These are phyloP conservation scores for Drosophila bocki DNA, from an alignment of 1,140 invertebrate genomes.

Conservation along the genomic window DNA sequence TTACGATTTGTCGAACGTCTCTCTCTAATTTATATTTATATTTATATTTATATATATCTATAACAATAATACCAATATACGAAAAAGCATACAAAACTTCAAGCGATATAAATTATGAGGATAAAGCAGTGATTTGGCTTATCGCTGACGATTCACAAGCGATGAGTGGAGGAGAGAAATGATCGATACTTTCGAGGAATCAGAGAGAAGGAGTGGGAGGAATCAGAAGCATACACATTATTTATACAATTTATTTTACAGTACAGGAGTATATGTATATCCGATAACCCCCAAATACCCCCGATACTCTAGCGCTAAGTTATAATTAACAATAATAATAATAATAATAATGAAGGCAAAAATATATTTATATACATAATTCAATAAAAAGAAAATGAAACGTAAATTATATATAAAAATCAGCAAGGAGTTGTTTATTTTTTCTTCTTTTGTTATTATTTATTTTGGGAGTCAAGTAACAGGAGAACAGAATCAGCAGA, in stretches of 20 bases:
- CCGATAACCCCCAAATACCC: conserved; percentile 54
- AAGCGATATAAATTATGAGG: conserved; percentile 32
- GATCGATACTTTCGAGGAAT: neutral
- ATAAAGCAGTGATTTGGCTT: conserved; percentile 11
- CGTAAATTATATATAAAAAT: conserved; percentile 18
- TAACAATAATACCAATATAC: conserved; percentile 50
- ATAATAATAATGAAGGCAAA: conserved; percentile 63
- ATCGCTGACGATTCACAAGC: neutral
- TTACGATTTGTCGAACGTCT: conserved; percentile 65
- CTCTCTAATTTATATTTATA: conserved; percentile 66
- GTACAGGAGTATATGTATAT: conserved; percentile 63
- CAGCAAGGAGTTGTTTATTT: too few species aligned
- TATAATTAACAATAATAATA: conserved; percentile 70
- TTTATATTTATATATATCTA: conserved; percentile 50
- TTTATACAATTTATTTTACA: conserved; percentile 81
- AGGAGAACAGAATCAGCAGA: too few species aligned
- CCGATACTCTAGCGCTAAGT: conserved; percentile 77
- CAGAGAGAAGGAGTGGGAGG: neutral
- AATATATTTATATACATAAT: conserved; percentile 84
- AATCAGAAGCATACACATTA: conserved; percentile 71
- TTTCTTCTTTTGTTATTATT: neutral
- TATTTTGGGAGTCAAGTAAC: neutral
- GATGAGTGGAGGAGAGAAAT: neutral
- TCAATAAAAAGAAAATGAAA: conserved; percentile 66
- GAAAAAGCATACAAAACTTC: conserved; percentile 22